Base-by-base conservation (phyloP, 2,888 invertebrate species). In the Tetranychus piercei region DNA sequence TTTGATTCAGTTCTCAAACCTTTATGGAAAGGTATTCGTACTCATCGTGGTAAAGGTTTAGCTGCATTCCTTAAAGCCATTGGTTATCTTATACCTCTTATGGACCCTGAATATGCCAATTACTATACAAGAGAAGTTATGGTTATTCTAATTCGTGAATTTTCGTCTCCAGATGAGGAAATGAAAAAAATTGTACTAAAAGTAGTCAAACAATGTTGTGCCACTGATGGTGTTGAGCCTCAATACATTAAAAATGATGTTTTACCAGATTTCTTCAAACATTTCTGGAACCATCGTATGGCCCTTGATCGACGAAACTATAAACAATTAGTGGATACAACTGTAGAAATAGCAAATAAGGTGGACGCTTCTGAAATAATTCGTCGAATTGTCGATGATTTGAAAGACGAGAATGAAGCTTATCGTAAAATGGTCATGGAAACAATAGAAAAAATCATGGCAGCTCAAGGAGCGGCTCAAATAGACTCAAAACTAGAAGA, bases 401-500 rank as follows among this genome's bases (percentile, higher is more conserved):
- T 99, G 75, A 99, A 99, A 84, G 99, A 99, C 82, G 99, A 99
- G 83, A 96, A 97, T 82, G 99, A 99, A 83, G 95, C 96, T 82
- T 99, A 99, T 83, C 87, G 99, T 77, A 99, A 99, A 85, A 99
- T 99, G 99, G 99, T 99, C 3, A 99, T 99, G 95, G 99, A 99
- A 83, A 97, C 96, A 0, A 97, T 99, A 76, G 99, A 99, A 82
- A 97, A 97, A 84, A 95, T 96, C 76, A 92, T 97, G 88, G 93
- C 92, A 5, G 95, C 94, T 83, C 86, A 97, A 77, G 99, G 99
- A 22, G 95, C 97, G 0, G 93, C 95, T 0, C 99, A 99, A 81
- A 95, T 99, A 73, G 99, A 99, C 83, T 94, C 95, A 0, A 87
- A 97, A 70, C 85, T 99, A 4, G 99, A 99, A 82, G 99, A 99